Conservation (phyloP, 2,888 invertebrate species). For the Troilus luridus region DNA sequence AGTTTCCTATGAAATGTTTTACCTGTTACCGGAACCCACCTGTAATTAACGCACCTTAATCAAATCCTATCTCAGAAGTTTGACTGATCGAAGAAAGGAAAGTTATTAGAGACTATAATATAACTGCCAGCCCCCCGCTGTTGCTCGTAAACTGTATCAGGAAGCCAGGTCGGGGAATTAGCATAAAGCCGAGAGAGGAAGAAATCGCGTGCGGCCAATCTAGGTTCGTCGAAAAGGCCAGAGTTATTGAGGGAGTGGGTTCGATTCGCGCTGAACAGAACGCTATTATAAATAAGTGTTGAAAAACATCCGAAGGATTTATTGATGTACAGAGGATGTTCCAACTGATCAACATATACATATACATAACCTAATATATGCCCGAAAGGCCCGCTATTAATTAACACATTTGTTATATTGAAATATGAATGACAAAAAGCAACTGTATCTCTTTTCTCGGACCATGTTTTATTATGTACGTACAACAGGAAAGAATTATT, state of each 20-base stretch:
- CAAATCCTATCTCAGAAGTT: background rate
- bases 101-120: conserved; percentile 14
- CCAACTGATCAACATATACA: background rate
- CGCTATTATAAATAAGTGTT: background rate
- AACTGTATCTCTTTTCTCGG: background rate
- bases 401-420: background rate
- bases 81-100: conserved; percentile 44
- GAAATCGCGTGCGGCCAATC: conserved; percentile 29
- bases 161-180: background rate
- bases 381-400: background rate
- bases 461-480: background rate
- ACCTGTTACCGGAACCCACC: background rate
- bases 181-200: conserved; percentile 4
- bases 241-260: background rate
- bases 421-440: background rate
- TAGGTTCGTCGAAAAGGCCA: background rate
- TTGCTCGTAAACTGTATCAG: conserved; percentile 19
- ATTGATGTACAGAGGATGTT: background rate
- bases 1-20: background rate
- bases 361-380: background rate
- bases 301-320: background rate
- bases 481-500: background rate
- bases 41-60: background rate
- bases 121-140: conserved; percentile 34
- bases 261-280: background rate